These are phyloP conservation scores for Pseudachorutes palmiensis DNA, from an alignment of 1,140 invertebrate genomes.

Conservation along the genomic window DNA sequence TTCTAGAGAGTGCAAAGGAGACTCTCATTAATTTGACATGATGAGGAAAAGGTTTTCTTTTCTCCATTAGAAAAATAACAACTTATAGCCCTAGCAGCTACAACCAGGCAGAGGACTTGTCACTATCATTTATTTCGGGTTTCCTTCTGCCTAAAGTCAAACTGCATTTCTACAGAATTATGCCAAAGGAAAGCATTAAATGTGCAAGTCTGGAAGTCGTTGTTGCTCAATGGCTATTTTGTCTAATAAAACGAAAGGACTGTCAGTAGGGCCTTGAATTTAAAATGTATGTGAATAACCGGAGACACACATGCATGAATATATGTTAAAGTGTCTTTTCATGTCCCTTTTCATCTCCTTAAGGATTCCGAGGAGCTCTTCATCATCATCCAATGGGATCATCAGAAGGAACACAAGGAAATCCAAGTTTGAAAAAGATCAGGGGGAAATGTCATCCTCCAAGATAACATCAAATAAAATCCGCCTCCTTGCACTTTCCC, in stretches of 20 bases:
- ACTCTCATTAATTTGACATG: not conserved
- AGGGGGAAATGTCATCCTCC: not conserved
- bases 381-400: not conserved
- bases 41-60: not conserved
- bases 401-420: not conserved
- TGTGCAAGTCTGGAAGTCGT: too few species aligned
- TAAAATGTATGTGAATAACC: too few species aligned
- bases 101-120: not conserved
- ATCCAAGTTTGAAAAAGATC: not conserved
- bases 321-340: not conserved
- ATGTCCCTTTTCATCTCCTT: not conserved
- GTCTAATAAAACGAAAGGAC: not conserved
- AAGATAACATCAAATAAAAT: not conserved
- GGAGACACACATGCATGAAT: too few species aligned
- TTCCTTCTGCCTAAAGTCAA: not conserved
- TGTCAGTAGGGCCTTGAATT: too few species aligned
- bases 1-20: too few species aligned
- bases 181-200: too few species aligned
- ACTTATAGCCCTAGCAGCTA: too few species aligned
- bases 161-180: too few species aligned
- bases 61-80: not conserved
- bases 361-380: not conserved
- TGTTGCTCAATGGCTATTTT: too few species aligned
- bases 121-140: not conserved
- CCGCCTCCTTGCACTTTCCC: not conserved